Evolutionary conservation across 23 tunicate species (phyloP).

Genomic region (Oikopleura vanhoeffeni): DNA sequence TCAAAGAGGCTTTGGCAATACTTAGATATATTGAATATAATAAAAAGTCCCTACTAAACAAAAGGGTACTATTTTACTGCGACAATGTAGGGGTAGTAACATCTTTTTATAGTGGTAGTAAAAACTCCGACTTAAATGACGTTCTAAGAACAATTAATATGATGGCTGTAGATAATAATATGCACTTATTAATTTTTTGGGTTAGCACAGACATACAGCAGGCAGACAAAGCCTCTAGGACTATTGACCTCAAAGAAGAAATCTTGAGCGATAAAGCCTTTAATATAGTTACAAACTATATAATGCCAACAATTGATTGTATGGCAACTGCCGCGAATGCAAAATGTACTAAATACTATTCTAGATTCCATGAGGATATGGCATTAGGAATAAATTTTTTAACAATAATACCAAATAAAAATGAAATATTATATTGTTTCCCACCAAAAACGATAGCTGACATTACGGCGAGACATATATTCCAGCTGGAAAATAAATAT

Average conservation of each 20-base stretch:
- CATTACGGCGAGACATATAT: neutral
- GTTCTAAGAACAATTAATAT: neutral
- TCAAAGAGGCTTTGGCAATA: constrained; percentile 3
- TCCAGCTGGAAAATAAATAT: neutral
- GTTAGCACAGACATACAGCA: neutral
- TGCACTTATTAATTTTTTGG: neutral
- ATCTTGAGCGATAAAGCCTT: neutral
- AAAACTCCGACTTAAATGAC: neutral
- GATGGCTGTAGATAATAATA: neutral
- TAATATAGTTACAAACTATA: neutral
- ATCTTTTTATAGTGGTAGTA: neutral
- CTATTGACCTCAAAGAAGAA: neutral
- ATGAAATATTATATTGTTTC: neutral
- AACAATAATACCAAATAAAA: neutral
- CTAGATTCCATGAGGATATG: neutral
- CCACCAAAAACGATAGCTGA: neutral
- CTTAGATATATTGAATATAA: neutral
- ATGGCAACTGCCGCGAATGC: neutral
- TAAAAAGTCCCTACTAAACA: neutral
- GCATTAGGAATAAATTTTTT: neutral
- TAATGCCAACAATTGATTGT: neutral
- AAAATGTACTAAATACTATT: neutral
- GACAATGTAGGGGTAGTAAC: neutral
- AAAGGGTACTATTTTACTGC: neutral
- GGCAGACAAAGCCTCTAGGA: neutral